Percentiles rank a stretch among this genome's conserved stretches.
phyloP scores from a whole-genome alignment of 2,113 vertebrate genomes.

The Plecotus auritus region DNA sequence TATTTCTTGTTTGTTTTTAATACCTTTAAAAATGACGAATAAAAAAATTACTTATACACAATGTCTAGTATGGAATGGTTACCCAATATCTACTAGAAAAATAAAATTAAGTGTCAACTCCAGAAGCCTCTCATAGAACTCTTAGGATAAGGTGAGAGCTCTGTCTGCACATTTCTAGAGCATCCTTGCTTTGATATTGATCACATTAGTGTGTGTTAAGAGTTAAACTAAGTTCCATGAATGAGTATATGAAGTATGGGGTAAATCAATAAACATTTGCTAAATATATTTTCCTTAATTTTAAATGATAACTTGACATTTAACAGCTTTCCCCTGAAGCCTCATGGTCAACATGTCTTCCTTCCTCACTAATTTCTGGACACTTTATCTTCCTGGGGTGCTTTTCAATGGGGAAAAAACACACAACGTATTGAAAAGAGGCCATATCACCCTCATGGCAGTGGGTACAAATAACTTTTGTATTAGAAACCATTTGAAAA shows the following conservation, averaged over 20 bases:
- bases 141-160: neutral
- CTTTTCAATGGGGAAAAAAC: neutral
- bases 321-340: neutral
- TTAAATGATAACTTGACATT: neutral
- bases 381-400: neutral
- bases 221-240: neutral
- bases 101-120: neutral
- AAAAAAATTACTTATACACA: neutral
- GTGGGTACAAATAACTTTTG: neutral
- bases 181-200: neutral
- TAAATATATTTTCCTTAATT: neutral
- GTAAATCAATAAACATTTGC: neutral
- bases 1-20: neutral
- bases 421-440: neutral
- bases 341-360: neutral
- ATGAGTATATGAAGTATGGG: neutral
- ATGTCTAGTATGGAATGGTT: neutral
- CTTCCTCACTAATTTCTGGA: neutral
- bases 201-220: neutral
- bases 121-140: neutral
- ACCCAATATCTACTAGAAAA: neutral
- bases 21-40: neutral
- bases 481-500: constrained; percentile 48
- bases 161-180: neutral
- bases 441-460: neutral